Evolutionary conservation across 1,140 invertebrate species (phyloP).

Genomic region (Drosophila repleta): DNA sequence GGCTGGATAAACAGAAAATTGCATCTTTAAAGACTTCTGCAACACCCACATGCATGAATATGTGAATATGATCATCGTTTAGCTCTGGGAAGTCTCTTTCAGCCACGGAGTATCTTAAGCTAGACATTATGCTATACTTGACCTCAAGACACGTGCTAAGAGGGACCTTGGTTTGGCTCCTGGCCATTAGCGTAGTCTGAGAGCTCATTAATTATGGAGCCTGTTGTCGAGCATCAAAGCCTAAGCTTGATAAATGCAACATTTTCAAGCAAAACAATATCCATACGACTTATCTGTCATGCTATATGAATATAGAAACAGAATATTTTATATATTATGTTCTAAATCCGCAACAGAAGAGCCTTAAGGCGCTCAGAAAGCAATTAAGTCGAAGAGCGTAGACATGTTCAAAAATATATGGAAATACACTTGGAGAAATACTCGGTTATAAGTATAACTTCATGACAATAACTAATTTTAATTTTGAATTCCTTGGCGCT

Average conservation of each 20-base stretch:
- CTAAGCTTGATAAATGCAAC: slow-evolving; percentile 70
- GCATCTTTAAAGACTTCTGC: too few relatives aligned
- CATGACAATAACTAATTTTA: too few relatives aligned
- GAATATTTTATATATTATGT: slow-evolving; percentile 30
- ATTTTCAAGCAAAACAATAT: slow-evolving; percentile 35
- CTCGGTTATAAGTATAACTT: too few relatives aligned
- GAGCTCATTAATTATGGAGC: slow-evolving; percentile 40
- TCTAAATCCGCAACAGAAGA: neutral
- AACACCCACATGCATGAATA: too few relatives aligned
- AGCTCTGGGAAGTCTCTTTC: too few relatives aligned
- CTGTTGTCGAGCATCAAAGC: slow-evolving; percentile 28
- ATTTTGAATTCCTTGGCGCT: too few relatives aligned
- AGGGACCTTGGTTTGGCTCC: neutral
- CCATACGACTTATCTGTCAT: slow-evolving; percentile 11
- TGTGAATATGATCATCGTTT: too few relatives aligned
- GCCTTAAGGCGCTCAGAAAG: neutral
- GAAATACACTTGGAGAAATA: neutral
- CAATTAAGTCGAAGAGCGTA: neutral
- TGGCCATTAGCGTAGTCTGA: slow-evolving; percentile 27
- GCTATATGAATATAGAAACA: slow-evolving; percentile 7
- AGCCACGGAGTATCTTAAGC: neutral
- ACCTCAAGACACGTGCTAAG: slow-evolving; percentile 1
- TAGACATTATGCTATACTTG: neutral
- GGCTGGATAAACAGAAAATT: too few relatives aligned
- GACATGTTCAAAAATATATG: neutral